Evolutionary conservation across 2,113 vertebrate species (phyloP), one percentile per base, ranked within the genome.

Genomic region (Aldabrachelys gigantea): DNA sequence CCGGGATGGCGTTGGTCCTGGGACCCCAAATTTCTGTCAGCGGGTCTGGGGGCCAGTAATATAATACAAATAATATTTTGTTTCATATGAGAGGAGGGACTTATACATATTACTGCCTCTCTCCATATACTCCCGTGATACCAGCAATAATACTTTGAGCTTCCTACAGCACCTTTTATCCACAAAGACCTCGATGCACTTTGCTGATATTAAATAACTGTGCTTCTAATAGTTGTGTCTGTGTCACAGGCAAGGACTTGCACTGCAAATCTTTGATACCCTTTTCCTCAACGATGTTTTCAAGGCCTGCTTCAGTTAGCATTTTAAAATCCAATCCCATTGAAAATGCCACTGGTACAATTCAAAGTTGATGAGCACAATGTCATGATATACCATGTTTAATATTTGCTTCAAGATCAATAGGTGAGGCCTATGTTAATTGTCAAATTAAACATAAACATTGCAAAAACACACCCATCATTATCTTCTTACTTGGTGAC

Each of bases 381-480:
- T 96, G 91, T 94, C 94, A 94, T 95, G 87, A 19, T 59, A 50
- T 84, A 54, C 69, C 80, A 2, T 90, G 92, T 94, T 82, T 10
- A 95, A 76, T 96, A 86, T 94, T 98, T 96, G 92, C 92, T 31
- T 80, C 96, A 87, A 96, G 95, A 97, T 97, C 94, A 97, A 96
- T 97, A 97, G 94, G 95, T 88, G 92, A 95, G 85, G 54, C 89
- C 89, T 19, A 87, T 96, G 95, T 97, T 87, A 97, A 97, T 96
- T 96, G 92, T 82, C 94, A 97, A 92, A 96, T 94, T 95, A 96
- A 97, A 95, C 92, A 93, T 88, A 94, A 97, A 94, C 87, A 94
- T 95, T 96, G 85, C 87, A 94, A 96, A 97, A 93, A 97, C 93
- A 93, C 84, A 84, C 90, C 94, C 85, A 80, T 96, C 65, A 0